phyloP scores from a whole-genome alignment of 1,140 invertebrate genomes.

The Neodiprion fabricii region DNA sequence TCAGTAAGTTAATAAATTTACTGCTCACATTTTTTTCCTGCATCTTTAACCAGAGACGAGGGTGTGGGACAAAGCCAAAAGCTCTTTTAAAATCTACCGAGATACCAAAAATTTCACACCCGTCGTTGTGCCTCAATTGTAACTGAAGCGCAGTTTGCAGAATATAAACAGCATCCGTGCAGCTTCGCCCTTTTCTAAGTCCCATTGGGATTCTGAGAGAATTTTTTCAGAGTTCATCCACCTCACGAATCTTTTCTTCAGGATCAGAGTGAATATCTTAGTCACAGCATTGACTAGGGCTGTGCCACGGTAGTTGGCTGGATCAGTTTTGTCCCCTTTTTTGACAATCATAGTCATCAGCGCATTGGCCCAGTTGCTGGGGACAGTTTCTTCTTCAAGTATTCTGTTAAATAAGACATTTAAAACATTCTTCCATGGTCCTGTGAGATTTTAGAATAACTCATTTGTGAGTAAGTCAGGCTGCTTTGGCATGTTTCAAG shows the following conservation, averaged over 20 bases:
- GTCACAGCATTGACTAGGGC: constrained; percentile 28
- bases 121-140: not conserved
- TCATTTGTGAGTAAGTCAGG: constrained; percentile 15
- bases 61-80: too few species aligned
- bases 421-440: constrained; percentile 13
- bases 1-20: too few species aligned
- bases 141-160: not conserved
- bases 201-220: constrained; percentile 33
- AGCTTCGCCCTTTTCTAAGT: constrained; percentile 28
- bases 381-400: constrained; percentile 15
- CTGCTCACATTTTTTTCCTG: too few species aligned
- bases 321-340: constrained; percentile 34
- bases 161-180: constrained; percentile 33
- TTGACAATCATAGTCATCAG: constrained; percentile 26
- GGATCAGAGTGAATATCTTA: constrained; percentile 36
- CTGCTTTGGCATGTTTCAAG: constrained; percentile 16
- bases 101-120: too few species aligned
- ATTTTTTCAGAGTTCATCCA: constrained; percentile 29
- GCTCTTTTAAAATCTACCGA: too few species aligned
- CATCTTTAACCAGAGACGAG: too few species aligned
- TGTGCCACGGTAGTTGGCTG: constrained; percentile 36
- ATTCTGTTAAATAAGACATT: constrained; percentile 21
- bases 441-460: constrained; percentile 22
- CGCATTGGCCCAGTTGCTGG: constrained; percentile 16
- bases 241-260: constrained; percentile 22